Evolutionary conservation across 2,888 invertebrate genomes (phyloP).

Genomic region (Metellina segmentata): DNA sequence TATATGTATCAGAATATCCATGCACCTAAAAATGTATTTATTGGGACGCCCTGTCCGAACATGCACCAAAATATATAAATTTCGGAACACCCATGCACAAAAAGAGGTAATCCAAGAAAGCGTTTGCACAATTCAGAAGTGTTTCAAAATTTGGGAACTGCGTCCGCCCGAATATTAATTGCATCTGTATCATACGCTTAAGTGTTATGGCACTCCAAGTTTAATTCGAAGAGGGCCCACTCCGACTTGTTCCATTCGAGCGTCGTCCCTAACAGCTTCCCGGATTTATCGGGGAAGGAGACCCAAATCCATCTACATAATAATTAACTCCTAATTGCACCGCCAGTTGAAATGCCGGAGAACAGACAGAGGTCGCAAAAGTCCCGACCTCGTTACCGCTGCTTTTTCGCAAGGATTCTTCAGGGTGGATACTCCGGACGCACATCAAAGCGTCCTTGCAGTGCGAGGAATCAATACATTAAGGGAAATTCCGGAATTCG

Average conservation of each 20-base stretch:
- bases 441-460: too few relatives aligned
- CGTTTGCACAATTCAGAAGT: background rate
- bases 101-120: background rate
- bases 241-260: conserved; percentile 11
- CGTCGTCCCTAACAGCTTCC: background rate
- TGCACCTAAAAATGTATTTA: background rate
- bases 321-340: conserved; percentile 49
- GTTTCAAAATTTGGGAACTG: background rate
- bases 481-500: too few relatives aligned
- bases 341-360: conserved; percentile 2
- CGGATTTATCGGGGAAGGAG: conserved; percentile 24
- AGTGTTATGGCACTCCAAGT: conserved; percentile 26
- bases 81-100: background rate
- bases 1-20: background rate
- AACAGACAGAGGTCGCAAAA: background rate
- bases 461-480: too few relatives aligned
- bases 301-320: conserved; percentile 40
- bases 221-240: conserved; percentile 30
- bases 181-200: conserved; percentile 8
- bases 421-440: too few relatives aligned
- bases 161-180: conserved; percentile 31
- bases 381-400: too few relatives aligned
- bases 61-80: too few relatives aligned
- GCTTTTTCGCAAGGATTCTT: too few relatives aligned
- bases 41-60: too few relatives aligned